Base-by-base conservation (phyloP, 2,113 vertebrate species). In the Irena cyanogastra region DNA sequence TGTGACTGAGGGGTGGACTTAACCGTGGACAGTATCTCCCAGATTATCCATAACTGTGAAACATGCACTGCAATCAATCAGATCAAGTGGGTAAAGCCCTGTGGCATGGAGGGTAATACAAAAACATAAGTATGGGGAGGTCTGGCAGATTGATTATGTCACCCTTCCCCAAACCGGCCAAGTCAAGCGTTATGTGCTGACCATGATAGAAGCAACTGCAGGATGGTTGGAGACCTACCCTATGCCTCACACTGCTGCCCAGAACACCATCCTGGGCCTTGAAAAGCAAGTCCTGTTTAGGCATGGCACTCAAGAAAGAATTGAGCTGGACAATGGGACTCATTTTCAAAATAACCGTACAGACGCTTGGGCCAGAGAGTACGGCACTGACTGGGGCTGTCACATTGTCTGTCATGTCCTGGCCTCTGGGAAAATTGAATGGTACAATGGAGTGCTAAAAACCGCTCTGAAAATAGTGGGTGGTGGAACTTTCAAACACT, bases 331-430 rank as follows among this genome's bases (percentile, higher is more conserved):
- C 28, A n/a, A 16, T 10, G 30, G 6, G 16, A 22, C 24, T 26
- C 2, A 18, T 53, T 82, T 60, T 17, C n/a, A 68, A 75, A 75
- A 53, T 21, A 60, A 24, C 16, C 7, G 45, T 13, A 21, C 11
- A 52, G 45, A 45, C 16, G 4, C 5, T 8, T 33, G 23, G 23
- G 59, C 18, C 52, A 59, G 33, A 56, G 31, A 44, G 8, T 4
- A 24, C 0, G 0, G 16, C 22, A 21, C 18, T 30, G 10, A 45
- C 1, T 15, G 20, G 11, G 3, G 16, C 11, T 53, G 11, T n/a
- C 37, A 24, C 24, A 17, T 15, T 72, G 12, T 20, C 53, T 45
- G 5, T 7, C 28, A 24, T 10, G 16, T 27, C 14, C 11, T 11
- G 11, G 31, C 16, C 37, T 37, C 60, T 13, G 39, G 28, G 20